Evolutionary conservation across 2,113 vertebrate genomes (phyloP).

Genomic region (Ammodytes marinus): DNA sequence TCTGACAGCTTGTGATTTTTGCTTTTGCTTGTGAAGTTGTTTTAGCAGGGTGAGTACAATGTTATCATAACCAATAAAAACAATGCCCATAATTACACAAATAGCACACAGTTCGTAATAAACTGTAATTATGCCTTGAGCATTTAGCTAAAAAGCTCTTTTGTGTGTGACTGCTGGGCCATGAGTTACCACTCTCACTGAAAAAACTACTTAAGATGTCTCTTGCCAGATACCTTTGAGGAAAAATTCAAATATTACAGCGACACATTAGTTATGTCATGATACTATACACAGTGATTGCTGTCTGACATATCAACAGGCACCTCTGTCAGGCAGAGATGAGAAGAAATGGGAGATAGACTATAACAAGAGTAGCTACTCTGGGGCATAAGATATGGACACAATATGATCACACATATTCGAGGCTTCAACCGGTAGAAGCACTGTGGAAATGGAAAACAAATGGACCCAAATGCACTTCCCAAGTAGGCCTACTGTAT

Average conservation of each 20-base stretch:
- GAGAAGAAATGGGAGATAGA: constrained; percentile 5
- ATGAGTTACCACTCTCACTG: neutral
- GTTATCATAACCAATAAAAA: neutral
- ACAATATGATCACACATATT: constrained; percentile 18
- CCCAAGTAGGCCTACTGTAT: neutral
- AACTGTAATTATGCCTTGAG: neutral
- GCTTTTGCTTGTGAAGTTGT: neutral
- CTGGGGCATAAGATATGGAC: neutral
- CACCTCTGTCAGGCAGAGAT: neutral
- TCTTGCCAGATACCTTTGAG: neutral
- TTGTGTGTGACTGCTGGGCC: neutral
- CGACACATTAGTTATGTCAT: constrained; percentile 18
- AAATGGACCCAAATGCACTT: neutral
- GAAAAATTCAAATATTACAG: constrained; percentile 11
- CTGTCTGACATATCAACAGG: constrained; percentile 28
- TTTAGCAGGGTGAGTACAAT: neutral
- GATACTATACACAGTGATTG: constrained; percentile 22
- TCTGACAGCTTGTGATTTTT: neutral
- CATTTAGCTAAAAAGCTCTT: neutral
- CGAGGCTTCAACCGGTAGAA: constrained; percentile 9
- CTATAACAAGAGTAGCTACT: neutral
- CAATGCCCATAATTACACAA: neutral
- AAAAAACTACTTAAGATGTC: neutral
- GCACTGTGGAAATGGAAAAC: constrained; percentile 3
- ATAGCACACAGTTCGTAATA: neutral